Evolutionary conservation across 2,113 vertebrate genomes (phyloP).

Genomic region (Alces alces): DNA sequence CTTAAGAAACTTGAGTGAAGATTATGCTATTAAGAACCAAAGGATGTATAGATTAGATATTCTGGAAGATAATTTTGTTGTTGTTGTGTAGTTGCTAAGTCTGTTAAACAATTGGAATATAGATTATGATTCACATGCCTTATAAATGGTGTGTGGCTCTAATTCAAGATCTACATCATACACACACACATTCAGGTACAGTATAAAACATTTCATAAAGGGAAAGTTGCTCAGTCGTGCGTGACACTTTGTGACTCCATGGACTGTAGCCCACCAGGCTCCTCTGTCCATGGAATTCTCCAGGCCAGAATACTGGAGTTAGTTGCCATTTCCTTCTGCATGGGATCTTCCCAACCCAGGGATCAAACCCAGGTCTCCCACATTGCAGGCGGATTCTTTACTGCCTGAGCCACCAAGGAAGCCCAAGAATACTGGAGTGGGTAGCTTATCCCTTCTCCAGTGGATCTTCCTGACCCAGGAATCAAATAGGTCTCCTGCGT

Average conservation of each 20-base stretch:
- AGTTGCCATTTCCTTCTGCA: not conserved
- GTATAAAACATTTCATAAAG: not conserved
- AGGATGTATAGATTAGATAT: not conserved
- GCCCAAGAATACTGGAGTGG: not conserved
- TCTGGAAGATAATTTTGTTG: not conserved
- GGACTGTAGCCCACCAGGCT: not conserved
- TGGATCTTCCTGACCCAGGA: not conserved
- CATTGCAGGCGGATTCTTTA: not conserved
- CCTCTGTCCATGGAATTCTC: not conserved
- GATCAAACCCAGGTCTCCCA: not conserved
- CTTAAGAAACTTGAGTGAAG: not conserved
- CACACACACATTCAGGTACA: not conserved
- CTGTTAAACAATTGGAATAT: not conserved
- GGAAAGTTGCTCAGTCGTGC: not conserved
- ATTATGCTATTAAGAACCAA: not conserved
- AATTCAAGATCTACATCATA: not conserved
- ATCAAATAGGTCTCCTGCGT: not conserved
- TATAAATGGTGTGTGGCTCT: not conserved
- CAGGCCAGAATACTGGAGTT: not conserved
- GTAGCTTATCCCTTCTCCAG: not conserved
- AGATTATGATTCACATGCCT: not conserved
- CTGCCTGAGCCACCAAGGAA: not conserved
- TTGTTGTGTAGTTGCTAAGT: not conserved
- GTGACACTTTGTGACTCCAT: not conserved
- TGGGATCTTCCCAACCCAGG: not conserved